Evolutionary conservation across 2,888 invertebrate genomes (phyloP).

Genomic region (Gari tellinella): DNA sequence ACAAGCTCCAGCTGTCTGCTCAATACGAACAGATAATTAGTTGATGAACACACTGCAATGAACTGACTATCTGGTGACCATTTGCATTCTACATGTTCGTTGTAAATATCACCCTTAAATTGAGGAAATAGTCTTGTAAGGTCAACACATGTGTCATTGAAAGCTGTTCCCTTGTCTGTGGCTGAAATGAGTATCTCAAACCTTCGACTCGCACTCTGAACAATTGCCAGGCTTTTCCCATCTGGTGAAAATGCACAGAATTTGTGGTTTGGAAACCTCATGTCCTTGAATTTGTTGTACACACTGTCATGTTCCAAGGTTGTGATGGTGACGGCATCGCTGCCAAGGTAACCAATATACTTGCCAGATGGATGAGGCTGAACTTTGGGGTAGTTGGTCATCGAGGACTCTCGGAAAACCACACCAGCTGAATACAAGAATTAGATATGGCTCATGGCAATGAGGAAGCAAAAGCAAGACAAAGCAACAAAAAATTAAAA

Average conservation of each 20-base stretch:
- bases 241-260: conserved; percentile 74
- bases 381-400: conserved; percentile 67
- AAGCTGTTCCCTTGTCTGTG: conserved; percentile 25
- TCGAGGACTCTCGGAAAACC: conserved; percentile 57
- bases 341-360: conserved; percentile 66
- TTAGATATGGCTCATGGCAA: no score
- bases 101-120: conserved; percentile 48
- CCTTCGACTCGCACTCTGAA: conserved; percentile 56
- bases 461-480: no score
- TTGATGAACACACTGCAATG: conserved; percentile 69
- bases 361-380: conserved; percentile 73
- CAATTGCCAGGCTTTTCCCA: conserved; percentile 68
- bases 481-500: no score
- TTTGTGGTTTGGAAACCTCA: conserved; percentile 61
- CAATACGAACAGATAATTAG: conserved; percentile 8
- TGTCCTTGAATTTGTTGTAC: conserved; percentile 59
- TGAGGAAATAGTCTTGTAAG: conserved; percentile 27
- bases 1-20: conserved; percentile 35
- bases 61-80: conserved; percentile 75
- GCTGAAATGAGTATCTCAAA: conserved; percentile 57
- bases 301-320: conserved; percentile 56
- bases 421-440: conserved; percentile 65
- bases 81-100: conserved; percentile 71
- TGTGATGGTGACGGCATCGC: conserved; percentile 60
- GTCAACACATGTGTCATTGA: conserved; percentile 28